Conservation (phyloP, 2,113 vertebrate species). For the Pholis gunnellus region DNA sequence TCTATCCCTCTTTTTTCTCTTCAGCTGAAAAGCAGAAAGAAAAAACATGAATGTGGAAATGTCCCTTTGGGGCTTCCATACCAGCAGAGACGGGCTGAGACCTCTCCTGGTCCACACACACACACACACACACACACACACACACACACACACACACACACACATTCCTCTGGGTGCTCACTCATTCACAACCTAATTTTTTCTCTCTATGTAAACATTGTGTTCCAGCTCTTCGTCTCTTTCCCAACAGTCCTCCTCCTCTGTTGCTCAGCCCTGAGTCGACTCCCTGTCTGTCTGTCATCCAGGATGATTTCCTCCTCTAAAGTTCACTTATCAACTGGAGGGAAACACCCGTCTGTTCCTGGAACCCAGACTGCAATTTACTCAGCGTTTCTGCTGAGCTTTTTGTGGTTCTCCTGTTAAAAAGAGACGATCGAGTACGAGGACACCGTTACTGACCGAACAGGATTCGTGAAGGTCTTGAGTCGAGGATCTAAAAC, state of each 20-base stretch:
- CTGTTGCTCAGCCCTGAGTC: conserved; percentile 49
- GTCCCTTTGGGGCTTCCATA: conserved; percentile 37
- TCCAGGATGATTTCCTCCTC: conserved; percentile 8
- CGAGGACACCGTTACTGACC: not conserved
- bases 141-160: conserved; percentile 17
- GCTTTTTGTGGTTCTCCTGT: not conserved
- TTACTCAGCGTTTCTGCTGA: conserved; percentile 4
- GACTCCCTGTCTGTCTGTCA: conserved; percentile 8
- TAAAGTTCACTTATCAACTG: conserved; percentile 6
- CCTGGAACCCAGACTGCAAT: conserved; percentile 15
- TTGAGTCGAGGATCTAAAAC: not conserved
- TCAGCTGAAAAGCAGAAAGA: conserved; percentile 1
- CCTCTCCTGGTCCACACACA: not conserved
- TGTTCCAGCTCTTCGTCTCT: conserved; percentile 12
- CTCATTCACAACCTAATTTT: conserved; percentile 25
- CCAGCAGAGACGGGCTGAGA: not conserved
- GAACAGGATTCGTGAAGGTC: not conserved
- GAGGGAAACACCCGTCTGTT: conserved; percentile 58
- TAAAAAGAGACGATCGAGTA: not conserved
- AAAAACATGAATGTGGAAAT: conserved; percentile 23
- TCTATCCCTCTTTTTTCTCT: not conserved
- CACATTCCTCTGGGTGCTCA: conserved; percentile 9
- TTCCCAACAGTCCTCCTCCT: conserved; percentile 26
- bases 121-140: conserved; percentile 8
- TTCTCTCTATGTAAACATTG: conserved; percentile 37